These are phyloP conservation scores for Podarcis muralis DNA, from an alignment of 2,113 vertebrate genomes.

Conservation along the genomic window DNA sequence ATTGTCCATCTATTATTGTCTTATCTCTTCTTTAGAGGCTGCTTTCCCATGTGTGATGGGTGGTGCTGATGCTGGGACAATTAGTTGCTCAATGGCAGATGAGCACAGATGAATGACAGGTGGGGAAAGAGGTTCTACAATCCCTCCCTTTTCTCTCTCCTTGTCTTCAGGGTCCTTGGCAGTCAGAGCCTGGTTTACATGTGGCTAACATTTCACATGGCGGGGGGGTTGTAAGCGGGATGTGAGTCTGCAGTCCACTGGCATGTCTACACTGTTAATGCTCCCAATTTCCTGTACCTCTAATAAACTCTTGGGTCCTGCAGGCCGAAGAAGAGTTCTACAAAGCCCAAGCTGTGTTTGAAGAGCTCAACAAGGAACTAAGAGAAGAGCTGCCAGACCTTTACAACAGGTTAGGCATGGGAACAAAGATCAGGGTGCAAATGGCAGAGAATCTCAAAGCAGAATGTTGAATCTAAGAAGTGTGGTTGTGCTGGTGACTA, in stretches of 20 bases:
- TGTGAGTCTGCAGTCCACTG: not conserved
- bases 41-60: not conserved
- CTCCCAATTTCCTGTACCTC: accelerated
- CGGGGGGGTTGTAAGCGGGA: no score
- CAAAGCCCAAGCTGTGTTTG: slow-evolving; percentile 83
- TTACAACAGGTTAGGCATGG: slow-evolving; percentile 80
- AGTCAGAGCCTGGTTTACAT: not conserved
- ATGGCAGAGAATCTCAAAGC: not conserved
- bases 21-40: not conserved
- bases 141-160: not conserved
- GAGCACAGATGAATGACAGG: not conserved
- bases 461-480: not conserved
- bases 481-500: not conserved
- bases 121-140: not conserved
- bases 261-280: not conserved
- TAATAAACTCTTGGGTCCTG: not conserved
- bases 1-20: not conserved
- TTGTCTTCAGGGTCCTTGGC: not conserved
- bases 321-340: slow-evolving; percentile 91
- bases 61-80: not conserved
- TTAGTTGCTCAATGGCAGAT: not conserved
- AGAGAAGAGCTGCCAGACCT: slow-evolving; percentile 87
- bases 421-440: not conserved
- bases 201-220: not conserved
- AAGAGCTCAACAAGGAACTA: slow-evolving; percentile 88